Percentiles rank a stretch among this genome's conserved stretches.
Evolutionary conservation across 2,113 vertebrate genomes (phyloP).

Genomic region (Anser brachyrhynchus): DNA sequence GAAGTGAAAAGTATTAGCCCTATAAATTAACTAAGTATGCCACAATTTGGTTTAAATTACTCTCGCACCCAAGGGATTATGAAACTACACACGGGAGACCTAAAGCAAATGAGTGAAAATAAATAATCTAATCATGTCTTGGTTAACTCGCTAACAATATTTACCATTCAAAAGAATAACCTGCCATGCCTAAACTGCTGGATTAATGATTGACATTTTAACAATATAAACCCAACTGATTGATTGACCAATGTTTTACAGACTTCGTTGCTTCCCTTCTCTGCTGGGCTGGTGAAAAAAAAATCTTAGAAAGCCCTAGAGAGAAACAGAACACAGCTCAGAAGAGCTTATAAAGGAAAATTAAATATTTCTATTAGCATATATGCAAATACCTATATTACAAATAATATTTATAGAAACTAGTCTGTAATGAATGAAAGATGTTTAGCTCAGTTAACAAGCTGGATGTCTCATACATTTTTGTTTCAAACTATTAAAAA

Average conservation of each 20-base stretch:
- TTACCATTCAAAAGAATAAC: neutral
- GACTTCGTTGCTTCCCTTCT: neutral
- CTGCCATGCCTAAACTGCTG: neutral
- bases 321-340: neutral
- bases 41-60: slow-evolving; percentile 39
- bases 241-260: neutral
- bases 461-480: neutral
- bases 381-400: neutral
- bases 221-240: neutral
- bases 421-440: neutral
- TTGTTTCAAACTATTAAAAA: neutral
- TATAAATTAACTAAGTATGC: slow-evolving; percentile 30
- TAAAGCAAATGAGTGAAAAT: neutral
- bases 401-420: neutral
- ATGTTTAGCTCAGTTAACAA: neutral
- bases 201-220: neutral
- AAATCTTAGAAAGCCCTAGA: neutral
- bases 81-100: neutral
- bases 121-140: slow-evolving; percentile 26
- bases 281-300: neutral
- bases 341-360: neutral
- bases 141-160: neutral
- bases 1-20: slow-evolving; percentile 3
- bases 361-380: neutral
- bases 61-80: slow-evolving; percentile 10